These are phyloP conservation scores for Xylocopa sonorina DNA, from an alignment of 1,140 invertebrate species.

Conservation along the genomic window DNA sequence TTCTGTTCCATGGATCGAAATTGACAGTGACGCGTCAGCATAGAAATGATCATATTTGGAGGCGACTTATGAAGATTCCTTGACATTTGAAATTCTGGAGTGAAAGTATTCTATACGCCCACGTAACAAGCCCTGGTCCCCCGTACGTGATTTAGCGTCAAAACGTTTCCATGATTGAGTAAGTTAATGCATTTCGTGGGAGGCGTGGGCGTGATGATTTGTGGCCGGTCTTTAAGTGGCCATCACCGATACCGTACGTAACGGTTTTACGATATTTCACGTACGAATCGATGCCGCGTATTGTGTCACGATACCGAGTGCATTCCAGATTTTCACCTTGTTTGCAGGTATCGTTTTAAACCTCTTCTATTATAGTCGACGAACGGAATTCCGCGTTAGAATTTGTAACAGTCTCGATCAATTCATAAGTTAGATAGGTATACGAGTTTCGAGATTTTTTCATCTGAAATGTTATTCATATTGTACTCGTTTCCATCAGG, in stretches of 20 bases:
- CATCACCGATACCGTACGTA: conserved; percentile 37
- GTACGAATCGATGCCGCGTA: conserved; percentile 30
- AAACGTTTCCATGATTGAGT: conserved; percentile 58
- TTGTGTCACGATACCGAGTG: background rate
- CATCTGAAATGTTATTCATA: too few relatives aligned
- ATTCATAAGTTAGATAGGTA: background rate
- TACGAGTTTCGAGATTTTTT: too few relatives aligned
- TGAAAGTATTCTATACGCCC: conserved; percentile 51
- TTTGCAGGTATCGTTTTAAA: background rate
- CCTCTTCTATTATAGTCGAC: background rate
- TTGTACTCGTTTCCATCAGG: background rate
- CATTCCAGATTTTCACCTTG: conserved; percentile 20
- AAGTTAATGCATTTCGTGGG: conserved; percentile 55
- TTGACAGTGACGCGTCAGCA: background rate
- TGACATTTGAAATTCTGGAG: conserved; percentile 51
- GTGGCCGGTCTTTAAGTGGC: conserved; percentile 40
- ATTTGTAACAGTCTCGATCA: background rate
- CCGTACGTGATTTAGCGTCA: conserved; percentile 44
- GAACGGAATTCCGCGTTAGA: background rate
- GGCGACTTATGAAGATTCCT: conserved; percentile 19
- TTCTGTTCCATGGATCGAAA: background rate
- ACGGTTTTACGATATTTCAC: conserved; percentile 48
- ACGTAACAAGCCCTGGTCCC: conserved; percentile 3
- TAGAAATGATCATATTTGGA: background rate
- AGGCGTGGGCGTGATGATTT: conserved; percentile 54